phyloP scores from a whole-genome alignment of 2,888 invertebrate species.

The Plagodis pulveraria region DNA sequence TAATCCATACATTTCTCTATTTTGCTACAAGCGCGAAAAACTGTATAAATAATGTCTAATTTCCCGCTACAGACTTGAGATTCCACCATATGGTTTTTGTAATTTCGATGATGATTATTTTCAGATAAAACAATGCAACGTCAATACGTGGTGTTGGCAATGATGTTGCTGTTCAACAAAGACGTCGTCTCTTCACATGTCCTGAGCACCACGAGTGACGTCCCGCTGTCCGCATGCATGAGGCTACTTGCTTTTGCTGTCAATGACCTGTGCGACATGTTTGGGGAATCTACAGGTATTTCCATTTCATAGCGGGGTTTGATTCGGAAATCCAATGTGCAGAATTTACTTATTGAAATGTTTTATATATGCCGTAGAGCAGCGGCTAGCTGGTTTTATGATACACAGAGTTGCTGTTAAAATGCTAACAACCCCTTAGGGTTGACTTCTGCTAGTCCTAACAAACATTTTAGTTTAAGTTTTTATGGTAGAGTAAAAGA shows the following conservation, averaged over 20 bases:
- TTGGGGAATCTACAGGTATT: slow-evolving; percentile 47
- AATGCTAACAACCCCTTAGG: too few relatives aligned
- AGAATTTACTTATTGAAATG: not conserved
- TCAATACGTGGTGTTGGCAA: slow-evolving; percentile 43
- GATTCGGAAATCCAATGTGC: too few relatives aligned
- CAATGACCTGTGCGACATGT: slow-evolving; percentile 47
- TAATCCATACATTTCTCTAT: too few relatives aligned
- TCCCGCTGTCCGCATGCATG: slow-evolving; percentile 46
- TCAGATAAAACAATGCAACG: slow-evolving; percentile 48
- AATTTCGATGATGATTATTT: slow-evolving; percentile 20
- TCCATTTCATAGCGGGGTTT: too few relatives aligned
- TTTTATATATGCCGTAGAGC: not conserved
- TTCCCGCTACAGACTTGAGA: not conserved
- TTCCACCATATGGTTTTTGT: not conserved
- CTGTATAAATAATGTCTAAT: too few relatives aligned
- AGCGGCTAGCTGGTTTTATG: too few relatives aligned
- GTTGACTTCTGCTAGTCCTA: too few relatives aligned
- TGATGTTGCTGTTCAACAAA: slow-evolving; percentile 46
- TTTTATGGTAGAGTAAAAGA: too few relatives aligned
- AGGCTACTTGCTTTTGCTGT: slow-evolving; percentile 44
- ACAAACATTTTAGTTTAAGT: too few relatives aligned
- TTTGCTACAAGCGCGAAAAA: too few relatives aligned
- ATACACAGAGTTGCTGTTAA: too few relatives aligned
- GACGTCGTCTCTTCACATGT: slow-evolving; percentile 51
- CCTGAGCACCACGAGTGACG: slow-evolving; percentile 48